Evolutionary conservation across 2,113 vertebrate genomes (phyloP).

Genomic region (Brachypodius melanocephalos): DNA sequence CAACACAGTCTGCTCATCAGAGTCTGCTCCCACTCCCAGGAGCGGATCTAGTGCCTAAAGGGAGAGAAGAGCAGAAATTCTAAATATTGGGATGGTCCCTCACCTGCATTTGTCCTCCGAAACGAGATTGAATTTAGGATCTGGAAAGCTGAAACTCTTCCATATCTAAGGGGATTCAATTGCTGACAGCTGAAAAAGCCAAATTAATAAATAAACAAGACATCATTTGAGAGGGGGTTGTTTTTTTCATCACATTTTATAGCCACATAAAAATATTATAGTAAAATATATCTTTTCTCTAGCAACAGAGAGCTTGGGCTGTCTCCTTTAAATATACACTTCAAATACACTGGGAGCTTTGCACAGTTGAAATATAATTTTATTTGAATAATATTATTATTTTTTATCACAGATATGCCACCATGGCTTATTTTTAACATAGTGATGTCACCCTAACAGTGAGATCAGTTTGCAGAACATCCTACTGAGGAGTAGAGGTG

Average conservation of each 20-base stretch:
- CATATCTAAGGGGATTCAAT: background rate
- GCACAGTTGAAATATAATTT: background rate
- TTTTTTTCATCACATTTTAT: background rate
- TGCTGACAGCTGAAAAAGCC: background rate
- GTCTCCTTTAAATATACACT: background rate
- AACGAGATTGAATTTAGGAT: background rate
- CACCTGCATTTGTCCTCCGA: background rate
- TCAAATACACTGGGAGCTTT: background rate
- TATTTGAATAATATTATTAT: slow-evolving; percentile 29
- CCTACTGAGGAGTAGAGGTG: slow-evolving; percentile 6
- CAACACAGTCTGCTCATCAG: background rate
- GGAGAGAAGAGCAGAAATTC: background rate
- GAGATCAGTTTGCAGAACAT: slow-evolving; percentile 10
- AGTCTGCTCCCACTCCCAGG: background rate
- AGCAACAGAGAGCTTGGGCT: background rate
- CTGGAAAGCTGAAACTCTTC: background rate
- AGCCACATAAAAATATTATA: background rate
- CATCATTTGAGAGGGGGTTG: accelerated
- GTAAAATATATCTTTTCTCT: slow-evolving; percentile 11
- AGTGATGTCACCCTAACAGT: slow-evolving; percentile 15
- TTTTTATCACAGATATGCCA: background rate
- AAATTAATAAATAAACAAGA: slow-evolving; percentile 19
- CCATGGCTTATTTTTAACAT: slow-evolving; percentile 24
- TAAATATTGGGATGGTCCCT: background rate
- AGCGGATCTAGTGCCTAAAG: background rate